These are phyloP conservation scores for Hetaerina americana DNA, from an alignment of 1,140 invertebrate genomes.

Conservation along the genomic window DNA sequence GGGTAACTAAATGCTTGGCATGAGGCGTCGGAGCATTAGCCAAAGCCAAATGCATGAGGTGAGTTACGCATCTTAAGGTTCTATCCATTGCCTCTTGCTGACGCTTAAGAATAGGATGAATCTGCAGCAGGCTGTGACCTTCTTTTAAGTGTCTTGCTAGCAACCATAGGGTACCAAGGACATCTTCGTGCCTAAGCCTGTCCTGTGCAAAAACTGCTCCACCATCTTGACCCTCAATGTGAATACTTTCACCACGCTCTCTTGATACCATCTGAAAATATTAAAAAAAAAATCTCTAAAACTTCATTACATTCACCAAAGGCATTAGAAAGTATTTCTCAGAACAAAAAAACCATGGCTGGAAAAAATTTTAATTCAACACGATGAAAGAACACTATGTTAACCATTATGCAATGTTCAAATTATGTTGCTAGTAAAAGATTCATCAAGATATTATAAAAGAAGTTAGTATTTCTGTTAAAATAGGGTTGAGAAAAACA, in stretches of 20 bases:
- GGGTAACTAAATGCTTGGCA: slow-evolving; percentile 12
- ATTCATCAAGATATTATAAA: too few species aligned
- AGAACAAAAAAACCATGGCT: too few species aligned
- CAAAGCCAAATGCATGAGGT: slow-evolving; percentile 62
- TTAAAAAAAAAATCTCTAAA: too few species aligned
- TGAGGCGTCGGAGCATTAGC: slow-evolving; percentile 37
- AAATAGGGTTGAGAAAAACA: too few species aligned
- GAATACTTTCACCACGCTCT: not conserved
- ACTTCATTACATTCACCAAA: too few species aligned
- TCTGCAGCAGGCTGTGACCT: slow-evolving; percentile 41
- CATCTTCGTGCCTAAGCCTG: slow-evolving; percentile 35
- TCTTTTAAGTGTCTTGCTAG: slow-evolving; percentile 25
- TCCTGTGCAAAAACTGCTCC: not conserved
- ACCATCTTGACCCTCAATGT: not conserved
- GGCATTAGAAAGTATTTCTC: too few species aligned
- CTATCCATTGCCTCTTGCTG: slow-evolving; percentile 74
- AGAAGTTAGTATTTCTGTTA: too few species aligned
- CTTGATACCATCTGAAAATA: not conserved
- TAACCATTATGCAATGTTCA: too few species aligned
- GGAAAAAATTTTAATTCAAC: too few species aligned
- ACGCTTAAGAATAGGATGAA: slow-evolving; percentile 55
- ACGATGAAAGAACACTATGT: too few species aligned
- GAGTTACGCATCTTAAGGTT: slow-evolving; percentile 62
- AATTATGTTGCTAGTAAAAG: too few species aligned
- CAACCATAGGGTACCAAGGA: slow-evolving; percentile 24